Evolutionary conservation across 2,888 invertebrate genomes (phyloP), one percentile per base, ranked within the genome.

Genomic region (Gisinianus flammeolus): DNA sequence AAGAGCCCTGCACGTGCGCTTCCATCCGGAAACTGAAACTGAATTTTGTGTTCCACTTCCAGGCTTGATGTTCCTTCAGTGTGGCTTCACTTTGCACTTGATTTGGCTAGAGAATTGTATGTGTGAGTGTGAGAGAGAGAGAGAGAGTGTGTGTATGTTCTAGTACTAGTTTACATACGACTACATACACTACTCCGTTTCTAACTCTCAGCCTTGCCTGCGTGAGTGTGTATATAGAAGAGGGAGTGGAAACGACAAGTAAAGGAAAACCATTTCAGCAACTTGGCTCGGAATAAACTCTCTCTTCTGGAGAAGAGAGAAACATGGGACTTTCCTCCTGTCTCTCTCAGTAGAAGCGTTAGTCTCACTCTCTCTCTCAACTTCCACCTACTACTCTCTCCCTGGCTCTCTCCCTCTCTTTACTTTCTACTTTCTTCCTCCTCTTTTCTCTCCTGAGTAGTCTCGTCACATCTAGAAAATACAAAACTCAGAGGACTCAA

Each of bases 11-110:
- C 70, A 54, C 28, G 52, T 70, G 70, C 54, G 54, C 70, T 70
- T 70, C 70, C 70, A 70, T 70, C 70, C 70, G 70, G 70, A 70
- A 70, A 70, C 54, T 54, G 70, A 70, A 54, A 70, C 54, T 70
- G 54, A 70, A 70, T 70, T 70, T 70, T 30, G 26, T 24, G 54
- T 70, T 70, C 70, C 70, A 70, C 70, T 70, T 70, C 54, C 54
- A 44, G 44, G 44, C 44, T 44, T 19, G 44, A 16, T 44, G 16
- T 44, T 6, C 19, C 44, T 44, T 52, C 70, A 26, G 16, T 28
- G 62, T 62, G 6, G 16, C 26, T 64, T 30, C 28, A 24, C 26
- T 28, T 58, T 58, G 10, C 58, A 10, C 22, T 58, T 2, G 58
- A 10, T n/a, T 19, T 19, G 58, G 10, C 19, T 26, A 24, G 16